Evolutionary conservation across 2,888 invertebrate species (phyloP).

Genomic region (Thymelicus lineola): DNA sequence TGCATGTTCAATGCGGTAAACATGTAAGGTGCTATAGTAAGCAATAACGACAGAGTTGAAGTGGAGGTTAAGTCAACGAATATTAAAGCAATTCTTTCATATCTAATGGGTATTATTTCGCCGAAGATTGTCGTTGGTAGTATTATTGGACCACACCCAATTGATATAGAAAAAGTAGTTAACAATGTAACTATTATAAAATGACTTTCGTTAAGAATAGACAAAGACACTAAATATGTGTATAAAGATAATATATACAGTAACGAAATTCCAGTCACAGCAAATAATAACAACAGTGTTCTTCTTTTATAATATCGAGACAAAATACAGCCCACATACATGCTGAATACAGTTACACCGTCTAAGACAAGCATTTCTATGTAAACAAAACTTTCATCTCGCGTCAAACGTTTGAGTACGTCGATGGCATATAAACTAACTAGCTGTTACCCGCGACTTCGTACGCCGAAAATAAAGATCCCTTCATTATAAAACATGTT

Average conservation of each 20-base stretch:
- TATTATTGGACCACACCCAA: conserved; percentile 57
- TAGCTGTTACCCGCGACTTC: too few species aligned
- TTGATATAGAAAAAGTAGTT: conserved; percentile 18
- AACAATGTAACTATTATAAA: neutral
- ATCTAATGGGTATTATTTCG: conserved; percentile 37
- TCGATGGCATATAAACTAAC: conserved; percentile 44
- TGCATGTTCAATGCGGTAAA: too few species aligned
- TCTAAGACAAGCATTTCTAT: conserved; percentile 46
- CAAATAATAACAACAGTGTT: conserved; percentile 47
- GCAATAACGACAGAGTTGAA: neutral
- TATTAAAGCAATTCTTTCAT: neutral
- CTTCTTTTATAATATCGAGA: conserved; percentile 50
- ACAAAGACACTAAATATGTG: conserved; percentile 40
- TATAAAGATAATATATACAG: conserved; percentile 44
- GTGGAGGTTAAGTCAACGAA: neutral
- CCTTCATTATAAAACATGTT: too few species aligned
- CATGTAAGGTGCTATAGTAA: too few species aligned
- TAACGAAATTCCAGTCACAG: conserved; percentile 42
- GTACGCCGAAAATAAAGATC: too few species aligned
- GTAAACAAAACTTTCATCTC: conserved; percentile 43
- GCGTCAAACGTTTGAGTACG: conserved; percentile 44
- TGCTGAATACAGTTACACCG: conserved; percentile 49
- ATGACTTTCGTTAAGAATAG: neutral
- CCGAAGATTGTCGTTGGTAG: conserved; percentile 48
- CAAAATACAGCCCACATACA: conserved; percentile 61